These are phyloP conservation scores for Geococcyx californianus DNA, from an alignment of 2,113 vertebrate genomes.

Conservation along the genomic window DNA sequence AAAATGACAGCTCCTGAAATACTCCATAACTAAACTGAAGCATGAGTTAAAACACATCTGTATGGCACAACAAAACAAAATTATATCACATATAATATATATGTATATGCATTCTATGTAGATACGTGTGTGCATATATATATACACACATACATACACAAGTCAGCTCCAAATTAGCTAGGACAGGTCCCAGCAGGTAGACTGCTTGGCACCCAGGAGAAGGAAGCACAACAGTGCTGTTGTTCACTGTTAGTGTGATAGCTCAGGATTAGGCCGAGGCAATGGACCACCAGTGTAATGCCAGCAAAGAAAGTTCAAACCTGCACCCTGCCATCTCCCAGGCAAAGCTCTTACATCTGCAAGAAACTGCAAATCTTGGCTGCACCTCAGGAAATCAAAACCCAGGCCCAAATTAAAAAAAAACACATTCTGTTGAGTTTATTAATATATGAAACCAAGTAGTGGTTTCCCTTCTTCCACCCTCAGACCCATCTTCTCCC, in stretches of 20 bases:
- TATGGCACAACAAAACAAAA: background rate
- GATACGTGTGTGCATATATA: background rate
- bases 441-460: background rate
- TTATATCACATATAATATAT: background rate
- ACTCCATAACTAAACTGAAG: background rate
- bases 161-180: background rate
- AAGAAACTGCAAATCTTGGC: background rate
- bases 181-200: background rate
- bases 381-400: background rate
- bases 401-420: background rate
- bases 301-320: background rate
- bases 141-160: background rate
- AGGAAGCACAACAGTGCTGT: background rate
- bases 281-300: fast-evolving
- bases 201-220: background rate
- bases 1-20: background rate
- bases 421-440: background rate
- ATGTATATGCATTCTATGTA: no score
- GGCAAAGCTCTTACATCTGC: background rate
- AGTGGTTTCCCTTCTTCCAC: background rate
- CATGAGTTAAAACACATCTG: background rate
- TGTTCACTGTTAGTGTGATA: background rate
- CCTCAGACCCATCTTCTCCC: background rate
- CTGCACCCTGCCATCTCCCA: background rate
- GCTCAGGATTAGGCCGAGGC: background rate